Evolutionary conservation across 2,113 vertebrate genomes (phyloP).

Genomic region (Corythoichthys intestinalis): DNA sequence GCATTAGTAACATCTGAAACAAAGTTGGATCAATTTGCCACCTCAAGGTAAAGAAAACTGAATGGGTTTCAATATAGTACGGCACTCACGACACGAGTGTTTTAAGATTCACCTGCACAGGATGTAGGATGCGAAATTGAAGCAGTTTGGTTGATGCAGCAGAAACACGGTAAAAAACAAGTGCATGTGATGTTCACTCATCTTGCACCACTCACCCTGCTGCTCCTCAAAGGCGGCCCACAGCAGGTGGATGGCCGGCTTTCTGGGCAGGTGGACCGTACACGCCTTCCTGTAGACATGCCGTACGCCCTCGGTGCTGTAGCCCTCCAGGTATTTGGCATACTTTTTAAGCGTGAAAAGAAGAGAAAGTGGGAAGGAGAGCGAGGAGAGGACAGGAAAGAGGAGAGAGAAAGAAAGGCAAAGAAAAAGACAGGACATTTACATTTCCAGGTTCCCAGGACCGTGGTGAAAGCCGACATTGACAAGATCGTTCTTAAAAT

Average conservation of each 20-base stretch:
- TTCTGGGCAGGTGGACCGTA: conserved; percentile 91
- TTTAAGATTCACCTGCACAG: too few relatives aligned
- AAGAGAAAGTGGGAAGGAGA: conserved; percentile 53
- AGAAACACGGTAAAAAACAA: not conserved
- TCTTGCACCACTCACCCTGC: conserved; percentile 78
- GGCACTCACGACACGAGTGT: too few relatives aligned
- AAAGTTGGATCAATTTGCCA: too few relatives aligned
- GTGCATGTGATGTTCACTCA: not conserved
- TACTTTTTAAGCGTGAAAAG: conserved; percentile 86
- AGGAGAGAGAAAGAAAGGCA: conserved; percentile 26
- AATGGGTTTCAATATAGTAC: too few relatives aligned
- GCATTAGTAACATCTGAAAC: too few relatives aligned
- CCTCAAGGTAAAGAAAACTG: too few relatives aligned
- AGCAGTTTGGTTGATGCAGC: too few relatives aligned
- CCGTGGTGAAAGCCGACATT: conserved; percentile 80
- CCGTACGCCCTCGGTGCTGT: conserved; percentile 91
- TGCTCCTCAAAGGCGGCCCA: conserved; percentile 99
- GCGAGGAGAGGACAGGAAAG: conserved; percentile 44
- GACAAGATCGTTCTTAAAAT: conserved; percentile 96
- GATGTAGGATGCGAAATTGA: too few relatives aligned
- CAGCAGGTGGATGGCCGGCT: conserved; percentile 90
- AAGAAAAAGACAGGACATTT: conserved; percentile 47
- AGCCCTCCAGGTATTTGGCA: conserved; percentile 98
- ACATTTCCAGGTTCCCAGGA: conserved; percentile 64
- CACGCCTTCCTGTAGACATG: conserved; percentile 97